Base-by-base conservation (phyloP, 2,797 vertebrate species). In the Apodemus agrarius region DNA sequence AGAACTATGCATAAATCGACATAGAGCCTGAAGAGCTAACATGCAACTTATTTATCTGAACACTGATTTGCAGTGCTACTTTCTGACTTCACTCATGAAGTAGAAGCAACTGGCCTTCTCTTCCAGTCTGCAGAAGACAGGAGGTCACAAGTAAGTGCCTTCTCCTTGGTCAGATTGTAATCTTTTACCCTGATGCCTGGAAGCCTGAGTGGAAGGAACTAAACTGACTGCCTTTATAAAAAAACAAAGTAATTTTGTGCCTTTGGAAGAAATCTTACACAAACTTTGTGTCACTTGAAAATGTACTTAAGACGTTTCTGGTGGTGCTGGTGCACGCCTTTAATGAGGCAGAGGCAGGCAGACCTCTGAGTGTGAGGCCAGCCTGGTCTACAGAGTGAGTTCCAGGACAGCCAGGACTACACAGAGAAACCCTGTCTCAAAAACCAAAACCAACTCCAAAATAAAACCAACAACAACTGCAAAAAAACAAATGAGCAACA, bases 271-370 rank as follows among this genome's bases (percentile, higher is more conserved):
- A 96, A 91, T 96, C n/a, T 92, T 72, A 0, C 93, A 81, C 92
- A 92, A 95, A 81, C 16, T 46, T 40, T 92, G 86, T 96, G 93
- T 97, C 14, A 75, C 34, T 93, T 96, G 59, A 74, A 94, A 88
- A 74, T 75, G 9, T 90, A 46, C 21, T 78, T 97, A 90, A 43
- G 65, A 67, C 94, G 54, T 96, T 96, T 91, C 54, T 21, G 40
- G 74, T 10, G 10, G 74, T 43, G 5, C 14, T 75, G 5, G 74
- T 46, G 26, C 83, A 0, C 52, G 12, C 46, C 67, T 85, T 85
- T 67, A 67, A 67, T n/a, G 19, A 67, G 61, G 61, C 63, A 49
- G 82, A 46, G 59, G 37, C n/a, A 22, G 9, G 6, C 19, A 12
- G 6, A 49, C 22, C 31, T 67, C 69, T 37, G n/a, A 37, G n/a